These are phyloP conservation scores for Araneus ventricosus DNA, from an alignment of 1,140 invertebrate genomes.

Conservation along the genomic window DNA sequence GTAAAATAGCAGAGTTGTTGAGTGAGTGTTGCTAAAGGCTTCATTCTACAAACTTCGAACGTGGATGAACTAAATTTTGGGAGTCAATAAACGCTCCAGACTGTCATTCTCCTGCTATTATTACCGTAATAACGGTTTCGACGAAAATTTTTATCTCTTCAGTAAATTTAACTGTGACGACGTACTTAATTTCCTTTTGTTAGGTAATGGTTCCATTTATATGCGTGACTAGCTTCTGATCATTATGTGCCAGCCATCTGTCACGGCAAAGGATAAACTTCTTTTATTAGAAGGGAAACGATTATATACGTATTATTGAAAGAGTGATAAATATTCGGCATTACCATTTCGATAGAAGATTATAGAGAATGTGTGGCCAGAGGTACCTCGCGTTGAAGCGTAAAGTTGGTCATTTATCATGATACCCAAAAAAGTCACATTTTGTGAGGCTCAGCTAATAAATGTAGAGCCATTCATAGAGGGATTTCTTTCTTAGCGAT, in stretches of 20 bases:
- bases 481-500: too few relatives aligned
- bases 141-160: slow-evolving; percentile 37
- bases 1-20: slow-evolving; percentile 20
- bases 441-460: too few relatives aligned
- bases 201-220: slow-evolving; percentile 33
- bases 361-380: too few relatives aligned
- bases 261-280: slow-evolving; percentile 29
- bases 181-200: slow-evolving; percentile 37
- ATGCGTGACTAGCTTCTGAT: slow-evolving; percentile 15
- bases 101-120: slow-evolving; percentile 19
- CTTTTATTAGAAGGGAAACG: slow-evolving; percentile 15
- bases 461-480: too few relatives aligned
- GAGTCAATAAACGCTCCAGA: slow-evolving; percentile 18
- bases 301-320: slow-evolving; percentile 41
- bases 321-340: slow-evolving; percentile 16
- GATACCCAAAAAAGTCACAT: too few relatives aligned
- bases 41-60: slow-evolving; percentile 4
- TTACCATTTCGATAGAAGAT: background rate
- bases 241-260: slow-evolving; percentile 22
- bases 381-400: too few relatives aligned
- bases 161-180: slow-evolving; percentile 34
- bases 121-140: slow-evolving; percentile 33
- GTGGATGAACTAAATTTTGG: slow-evolving; percentile 11
- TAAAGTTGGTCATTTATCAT: too few relatives aligned
- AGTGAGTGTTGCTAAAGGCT: slow-evolving; percentile 24